These are phyloP conservation scores for Emys orbicularis DNA, from an alignment of 2,797 vertebrate genomes.

Conservation along the genomic window DNA sequence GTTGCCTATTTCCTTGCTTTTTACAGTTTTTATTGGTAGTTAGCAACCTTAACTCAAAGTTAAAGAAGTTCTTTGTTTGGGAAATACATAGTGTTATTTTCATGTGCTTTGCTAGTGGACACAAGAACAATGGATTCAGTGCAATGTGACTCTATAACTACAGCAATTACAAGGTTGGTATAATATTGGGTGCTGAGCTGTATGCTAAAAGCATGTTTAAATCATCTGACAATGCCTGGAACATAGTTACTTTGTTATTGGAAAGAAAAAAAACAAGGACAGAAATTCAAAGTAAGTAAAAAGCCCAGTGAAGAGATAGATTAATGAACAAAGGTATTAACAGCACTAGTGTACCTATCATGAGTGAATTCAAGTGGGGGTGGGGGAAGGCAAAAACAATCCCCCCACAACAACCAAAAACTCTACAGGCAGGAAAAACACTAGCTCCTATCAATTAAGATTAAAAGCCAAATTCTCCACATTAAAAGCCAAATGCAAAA, in stretches of 20 bases:
- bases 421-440: background rate
- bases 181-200: rapidly evolving
- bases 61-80: rapidly evolving
- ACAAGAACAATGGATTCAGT: background rate
- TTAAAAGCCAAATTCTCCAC: constrained; percentile 24
- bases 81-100: background rate
- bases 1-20: background rate
- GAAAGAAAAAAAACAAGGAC: constrained; percentile 34
- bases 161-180: background rate
- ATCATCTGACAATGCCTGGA: constrained; percentile 6
- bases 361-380: constrained; percentile 47
- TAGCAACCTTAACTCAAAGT: background rate
- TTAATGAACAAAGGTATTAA: constrained; percentile 46
- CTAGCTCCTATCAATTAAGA: background rate
- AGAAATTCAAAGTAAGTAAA: constrained; percentile 44
- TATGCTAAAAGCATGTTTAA: background rate
- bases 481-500: constrained; percentile 23
- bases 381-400: background rate
- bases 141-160: background rate
- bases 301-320: constrained; percentile 45
- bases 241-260: constrained; percentile 26
- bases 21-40: background rate
- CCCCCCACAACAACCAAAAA: background rate
- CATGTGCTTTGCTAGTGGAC: rapidly evolving
- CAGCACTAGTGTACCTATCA: constrained; percentile 41